Conservation (phyloP, 92 coral and sea anemone species). For the Parazoanthus darwini region DNA sequence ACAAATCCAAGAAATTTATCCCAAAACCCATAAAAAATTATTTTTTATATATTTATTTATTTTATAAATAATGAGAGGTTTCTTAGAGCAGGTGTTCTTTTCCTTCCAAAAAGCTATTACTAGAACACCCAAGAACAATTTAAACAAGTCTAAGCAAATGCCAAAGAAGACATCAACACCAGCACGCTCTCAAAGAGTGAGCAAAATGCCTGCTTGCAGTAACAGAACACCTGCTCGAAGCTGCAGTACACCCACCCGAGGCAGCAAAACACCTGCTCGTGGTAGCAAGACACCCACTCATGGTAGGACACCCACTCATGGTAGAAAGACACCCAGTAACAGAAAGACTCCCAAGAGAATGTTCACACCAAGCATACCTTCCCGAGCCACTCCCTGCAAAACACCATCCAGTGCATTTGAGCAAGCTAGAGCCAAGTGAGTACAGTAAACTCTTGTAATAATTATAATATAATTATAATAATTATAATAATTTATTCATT, state of each 20-base stretch:
- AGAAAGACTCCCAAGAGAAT: constrained; percentile 53
- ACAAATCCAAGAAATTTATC: too few relatives aligned
- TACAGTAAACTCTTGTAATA: not conserved
- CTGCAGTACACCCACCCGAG: not conserved
- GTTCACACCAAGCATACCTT: constrained; percentile 83
- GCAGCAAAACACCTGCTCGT: constrained; percentile 43
- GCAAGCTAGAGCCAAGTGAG: constrained; percentile 90
- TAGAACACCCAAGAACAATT: constrained; percentile 44
- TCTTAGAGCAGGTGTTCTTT: not conserved
- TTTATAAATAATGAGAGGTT: too few relatives aligned
- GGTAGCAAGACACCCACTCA: constrained; percentile 6
- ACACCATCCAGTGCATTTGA: constrained; percentile 92
- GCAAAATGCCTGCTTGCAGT: not conserved
- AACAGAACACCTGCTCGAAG: constrained; percentile 42
- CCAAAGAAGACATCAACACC: too few relatives aligned
- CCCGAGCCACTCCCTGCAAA: constrained; percentile 83
- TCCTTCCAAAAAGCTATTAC: constrained; percentile 5
- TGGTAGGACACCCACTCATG: constrained; percentile 22
- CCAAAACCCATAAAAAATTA: too few relatives aligned
- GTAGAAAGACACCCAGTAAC: constrained; percentile 53
- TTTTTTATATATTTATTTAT: too few relatives aligned
- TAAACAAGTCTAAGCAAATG: constrained; percentile 22
- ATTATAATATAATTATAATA: too few relatives aligned
- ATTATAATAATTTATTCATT: too few relatives aligned
- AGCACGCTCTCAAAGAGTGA: too few relatives aligned